Evolutionary conservation across 2,113 vertebrate species (phyloP).

Genomic region (Phyllostomus hastatus): DNA sequence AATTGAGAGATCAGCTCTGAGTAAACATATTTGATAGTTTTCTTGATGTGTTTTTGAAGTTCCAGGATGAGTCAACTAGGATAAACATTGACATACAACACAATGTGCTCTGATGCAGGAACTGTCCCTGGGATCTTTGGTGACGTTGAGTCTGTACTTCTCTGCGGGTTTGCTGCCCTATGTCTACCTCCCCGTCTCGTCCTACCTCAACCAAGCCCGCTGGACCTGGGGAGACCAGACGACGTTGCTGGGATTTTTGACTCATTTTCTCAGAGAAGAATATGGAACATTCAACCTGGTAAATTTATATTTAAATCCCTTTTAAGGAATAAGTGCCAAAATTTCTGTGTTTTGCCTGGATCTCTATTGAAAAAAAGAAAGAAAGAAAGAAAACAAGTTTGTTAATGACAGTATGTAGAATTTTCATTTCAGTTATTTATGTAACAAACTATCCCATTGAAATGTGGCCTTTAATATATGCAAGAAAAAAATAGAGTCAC

Average conservation of each 20-base stretch:
- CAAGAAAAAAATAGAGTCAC: background rate
- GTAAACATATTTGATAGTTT: slow-evolving; percentile 81
- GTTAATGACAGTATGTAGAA: background rate
- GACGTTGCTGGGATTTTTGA: slow-evolving; percentile 90
- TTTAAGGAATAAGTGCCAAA: background rate
- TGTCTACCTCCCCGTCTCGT: slow-evolving; percentile 92
- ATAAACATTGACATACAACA: slow-evolving; percentile 69
- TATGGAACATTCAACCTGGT: slow-evolving; percentile 99
- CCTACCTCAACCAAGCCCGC: slow-evolving; percentile 89
- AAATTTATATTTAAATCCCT: slow-evolving; percentile 64
- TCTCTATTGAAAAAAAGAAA: background rate
- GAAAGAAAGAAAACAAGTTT: background rate
- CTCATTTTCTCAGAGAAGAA: slow-evolving; percentile 94
- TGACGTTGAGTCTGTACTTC: slow-evolving; percentile 87
- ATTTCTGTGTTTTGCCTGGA: background rate
- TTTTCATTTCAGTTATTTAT: slow-evolving; percentile 24
- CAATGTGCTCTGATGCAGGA: slow-evolving; percentile 85
- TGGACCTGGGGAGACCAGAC: slow-evolving; percentile 99
- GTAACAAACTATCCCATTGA: background rate
- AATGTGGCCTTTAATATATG: background rate
- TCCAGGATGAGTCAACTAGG: slow-evolving; percentile 71
- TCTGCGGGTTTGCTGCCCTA: slow-evolving; percentile 91
- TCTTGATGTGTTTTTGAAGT: slow-evolving; percentile 79
- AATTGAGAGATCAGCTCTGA: slow-evolving; percentile 82
- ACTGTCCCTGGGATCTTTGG: slow-evolving; percentile 81